A percentile compares a stretch with the other conserved stretches of the same genome.
phyloP scores from a whole-genome alignment of 1,140 invertebrate genomes.

The Frieseomelitta varia region DNA sequence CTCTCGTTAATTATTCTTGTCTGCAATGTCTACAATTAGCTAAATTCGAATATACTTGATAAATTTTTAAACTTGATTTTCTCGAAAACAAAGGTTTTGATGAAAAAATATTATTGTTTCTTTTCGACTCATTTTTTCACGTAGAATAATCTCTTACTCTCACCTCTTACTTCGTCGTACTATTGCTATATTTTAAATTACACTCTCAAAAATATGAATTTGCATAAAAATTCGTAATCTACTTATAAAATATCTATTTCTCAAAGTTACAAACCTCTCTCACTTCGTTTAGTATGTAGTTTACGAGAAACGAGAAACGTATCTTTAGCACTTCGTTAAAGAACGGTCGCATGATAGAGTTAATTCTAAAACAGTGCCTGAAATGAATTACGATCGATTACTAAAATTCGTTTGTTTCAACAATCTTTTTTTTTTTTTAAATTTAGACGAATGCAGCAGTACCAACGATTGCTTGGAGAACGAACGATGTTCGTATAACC shows the following conservation, averaged over 20 bases:
- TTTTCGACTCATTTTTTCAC: no score
- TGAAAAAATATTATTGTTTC: no score
- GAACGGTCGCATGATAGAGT: neutral
- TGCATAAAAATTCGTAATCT: no score
- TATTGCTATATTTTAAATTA: no score
- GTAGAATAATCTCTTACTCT: no score
- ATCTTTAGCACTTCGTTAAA: neutral
- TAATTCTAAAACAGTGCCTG: neutral
- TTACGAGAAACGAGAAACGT: neutral
- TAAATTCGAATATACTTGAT: no score
- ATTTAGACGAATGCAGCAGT: conserved; percentile 85
- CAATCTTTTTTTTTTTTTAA: neutral
- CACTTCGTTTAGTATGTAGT: neutral
- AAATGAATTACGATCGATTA: neutral
- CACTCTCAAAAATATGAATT: no score
- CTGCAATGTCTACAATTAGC: no score
- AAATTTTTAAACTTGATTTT: no score
- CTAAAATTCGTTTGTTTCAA: neutral
- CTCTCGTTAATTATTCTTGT: no score
- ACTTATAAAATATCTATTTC: neutral
- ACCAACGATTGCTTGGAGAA: conserved; percentile 88
- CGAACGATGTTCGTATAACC: conserved; percentile 88
- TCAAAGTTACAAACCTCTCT: neutral
- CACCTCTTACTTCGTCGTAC: no score
- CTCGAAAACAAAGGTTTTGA: no score